Base-by-base conservation (phyloP, 2,888 invertebrate genomes). In the Cerceris ruficornis region DNA sequence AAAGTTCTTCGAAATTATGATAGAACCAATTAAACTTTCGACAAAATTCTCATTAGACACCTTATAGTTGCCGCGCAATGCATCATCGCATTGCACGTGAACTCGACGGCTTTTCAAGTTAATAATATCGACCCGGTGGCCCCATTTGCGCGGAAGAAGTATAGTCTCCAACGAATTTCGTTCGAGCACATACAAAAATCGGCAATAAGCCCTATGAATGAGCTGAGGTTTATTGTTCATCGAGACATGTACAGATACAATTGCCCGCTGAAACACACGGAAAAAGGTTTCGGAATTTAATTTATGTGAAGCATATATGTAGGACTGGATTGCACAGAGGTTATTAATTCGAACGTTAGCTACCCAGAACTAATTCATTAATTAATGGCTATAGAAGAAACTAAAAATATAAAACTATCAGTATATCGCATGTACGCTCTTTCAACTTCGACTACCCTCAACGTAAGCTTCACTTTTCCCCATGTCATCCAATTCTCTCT, bases 1-100 rank as follows among this genome's bases (percentile, higher is more conserved):
- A 69, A 75, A 59, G 71, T 67, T 70, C 66, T 68, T 58, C 70
- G 55, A 65, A 78, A 78, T 78, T 78, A 78, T 78, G 77, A 78
- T 78, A 68, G 73, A 71, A 70, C 77, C 77, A 78, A 78, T 78
- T 78, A 78, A 78, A 75, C 78, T 78, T 78, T 75, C 71, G 71
- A 67, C 69, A 66, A 75, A 69, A 78, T 75, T 75, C 75, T 78
- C 75, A 75, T 75, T 75, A 78, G 57, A 52, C 57, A 52, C 60
- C 60, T 41, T 8, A 55, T 46, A 14, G 43, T 17, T 49, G 66
- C 55, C 46, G 49, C 46, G 59, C 50, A 67, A 61, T 65, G 9
- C 69, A 62, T 74, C 69, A 61, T 28, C 70, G 58, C 70, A 67
- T 62, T 61, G 15, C 64, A 69, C 41, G 42, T 49, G 61, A n/a